Base-by-base conservation (phyloP, 2,113 vertebrate species). In the Oreochromis tanganicae region DNA sequence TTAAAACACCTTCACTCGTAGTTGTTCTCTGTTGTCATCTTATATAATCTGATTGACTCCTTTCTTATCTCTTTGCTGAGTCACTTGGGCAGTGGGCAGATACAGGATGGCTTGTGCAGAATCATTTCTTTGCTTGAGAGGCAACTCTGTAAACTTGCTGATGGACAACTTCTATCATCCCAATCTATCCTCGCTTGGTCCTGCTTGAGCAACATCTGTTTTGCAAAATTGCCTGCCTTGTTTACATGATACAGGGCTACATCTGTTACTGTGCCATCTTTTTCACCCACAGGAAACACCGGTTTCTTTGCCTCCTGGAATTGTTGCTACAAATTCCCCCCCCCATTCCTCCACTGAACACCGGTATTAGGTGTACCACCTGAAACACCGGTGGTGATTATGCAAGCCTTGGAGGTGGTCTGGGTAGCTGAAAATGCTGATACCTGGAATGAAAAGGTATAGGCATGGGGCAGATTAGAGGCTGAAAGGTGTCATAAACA, bases 341-440 rank as follows among this genome's bases (percentile, higher is more conserved):
- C 21, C 9, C 14, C 7, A 24, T 86, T 88, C 52, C 61, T 75
- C 29, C 13, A 11, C 52, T 50, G 27, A 83, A 68, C 55, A 48
- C 8, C 3, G 11, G 38, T 19, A 56, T 81, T 14, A 14, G 16
- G 79, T 59, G 48, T 24, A 66, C 34, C 61, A 81, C 50, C 73
- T 83, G 43, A 90, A 87, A 68, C 82, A 86, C 57, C 34, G 84
- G 82, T 81, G 55, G 41, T 71, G 27, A 86, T 88, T 48, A 52
- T 82, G 50, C 9, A 19, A 21, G 6, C 43, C 68, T 54, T 55
- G 32, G 68, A 85, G 80, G 79, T 54, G 24, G 52, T 29, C 24
- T 66, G 10, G 19, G 52, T 14, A 38, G 24, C 27, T 34, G 73
- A 57, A 80, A 82, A 73, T 10, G 12, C 21, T 11, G 19, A 36